A percentile compares a stretch with the other conserved stretches of the same genome.
These are phyloP conservation scores for Oscheius sp. DNA, from an alignment of 2,888 invertebrate genomes.

Conservation along the genomic window DNA sequence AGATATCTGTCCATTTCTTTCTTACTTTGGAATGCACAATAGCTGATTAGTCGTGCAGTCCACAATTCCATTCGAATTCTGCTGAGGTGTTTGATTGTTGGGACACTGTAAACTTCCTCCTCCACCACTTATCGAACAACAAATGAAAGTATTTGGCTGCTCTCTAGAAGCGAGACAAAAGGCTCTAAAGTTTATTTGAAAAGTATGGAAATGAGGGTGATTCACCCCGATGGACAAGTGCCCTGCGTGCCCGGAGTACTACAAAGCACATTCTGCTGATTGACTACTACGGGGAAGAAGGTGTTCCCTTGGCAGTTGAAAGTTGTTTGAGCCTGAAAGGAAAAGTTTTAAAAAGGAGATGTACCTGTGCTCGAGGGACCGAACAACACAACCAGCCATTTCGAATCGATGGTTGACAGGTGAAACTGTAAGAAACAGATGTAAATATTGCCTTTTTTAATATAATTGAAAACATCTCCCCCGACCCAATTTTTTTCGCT, in stretches of 20 bases:
- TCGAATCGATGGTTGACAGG: constrained; percentile 29
- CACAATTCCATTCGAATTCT: constrained; percentile 42
- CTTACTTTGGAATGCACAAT: neutral
- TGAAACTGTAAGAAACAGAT: constrained; percentile 6
- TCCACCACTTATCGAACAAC: constrained; percentile 50
- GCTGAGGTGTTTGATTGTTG: constrained; percentile 53
- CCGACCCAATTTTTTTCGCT: no score
- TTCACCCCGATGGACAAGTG: neutral
- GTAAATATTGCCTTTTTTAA: neutral
- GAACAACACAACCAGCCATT: constrained; percentile 30
- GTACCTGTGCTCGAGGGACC: constrained; percentile 43
- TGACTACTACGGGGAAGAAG: constrained; percentile 12
- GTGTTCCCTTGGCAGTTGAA: constrained; percentile 16
- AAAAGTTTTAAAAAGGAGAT: constrained; percentile 3
- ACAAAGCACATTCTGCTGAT: constrained; percentile 13
- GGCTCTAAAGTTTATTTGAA: neutral
- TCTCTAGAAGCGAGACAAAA: neutral
- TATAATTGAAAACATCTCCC: neutral
- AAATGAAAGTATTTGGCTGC: constrained; percentile 9
- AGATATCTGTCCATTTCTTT: neutral
- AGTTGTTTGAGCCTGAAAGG: constrained; percentile 22
- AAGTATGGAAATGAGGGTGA: neutral
- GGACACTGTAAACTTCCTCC: constrained; percentile 58
- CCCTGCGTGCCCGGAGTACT: constrained; percentile 6
- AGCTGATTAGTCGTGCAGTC: no score